phyloP scores from a whole-genome alignment of 1,140 invertebrate species.

The Brevipalpus yothersi region DNA sequence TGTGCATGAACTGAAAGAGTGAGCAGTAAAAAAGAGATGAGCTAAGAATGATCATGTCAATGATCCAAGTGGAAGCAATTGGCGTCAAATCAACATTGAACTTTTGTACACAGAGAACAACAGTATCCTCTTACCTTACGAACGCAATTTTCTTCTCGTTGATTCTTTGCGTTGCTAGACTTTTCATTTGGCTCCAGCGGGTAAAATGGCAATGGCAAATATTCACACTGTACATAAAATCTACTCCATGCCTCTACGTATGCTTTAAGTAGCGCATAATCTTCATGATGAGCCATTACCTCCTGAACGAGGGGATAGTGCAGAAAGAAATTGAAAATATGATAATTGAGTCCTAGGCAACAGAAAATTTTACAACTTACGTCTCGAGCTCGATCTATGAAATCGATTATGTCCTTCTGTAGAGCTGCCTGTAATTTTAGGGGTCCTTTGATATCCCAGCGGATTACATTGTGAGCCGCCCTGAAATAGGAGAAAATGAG shows the following conservation, averaged over 20 bases:
- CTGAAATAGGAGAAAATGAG: conserved; percentile 6
- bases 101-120: neutral
- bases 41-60: neutral
- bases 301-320: conserved; percentile 24
- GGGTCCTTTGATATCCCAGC: conserved; percentile 74
- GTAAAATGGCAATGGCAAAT: conserved; percentile 80
- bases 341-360: neutral
- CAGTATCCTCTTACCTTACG: conserved; percentile 30
- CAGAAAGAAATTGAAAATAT: neutral
- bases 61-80: neutral
- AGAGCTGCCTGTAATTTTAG: conserved; percentile 61
- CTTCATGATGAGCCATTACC: conserved; percentile 67
- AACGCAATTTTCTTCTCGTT: conserved; percentile 64
- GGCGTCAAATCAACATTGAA: neutral
- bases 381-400: conserved; percentile 32
- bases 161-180: conserved; percentile 32
- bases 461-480: conserved; percentile 66
- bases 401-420: conserved; percentile 75
- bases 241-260: conserved; percentile 93
- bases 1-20: conserved; percentile 59
- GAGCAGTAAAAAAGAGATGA: neutral
- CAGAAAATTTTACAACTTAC: neutral
- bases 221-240: conserved; percentile 91
- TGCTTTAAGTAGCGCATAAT: conserved; percentile 76
- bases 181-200: conserved; percentile 53